Conservation (phyloP, 2,113 vertebrate species). For the Entosphenus tridentatus region DNA sequence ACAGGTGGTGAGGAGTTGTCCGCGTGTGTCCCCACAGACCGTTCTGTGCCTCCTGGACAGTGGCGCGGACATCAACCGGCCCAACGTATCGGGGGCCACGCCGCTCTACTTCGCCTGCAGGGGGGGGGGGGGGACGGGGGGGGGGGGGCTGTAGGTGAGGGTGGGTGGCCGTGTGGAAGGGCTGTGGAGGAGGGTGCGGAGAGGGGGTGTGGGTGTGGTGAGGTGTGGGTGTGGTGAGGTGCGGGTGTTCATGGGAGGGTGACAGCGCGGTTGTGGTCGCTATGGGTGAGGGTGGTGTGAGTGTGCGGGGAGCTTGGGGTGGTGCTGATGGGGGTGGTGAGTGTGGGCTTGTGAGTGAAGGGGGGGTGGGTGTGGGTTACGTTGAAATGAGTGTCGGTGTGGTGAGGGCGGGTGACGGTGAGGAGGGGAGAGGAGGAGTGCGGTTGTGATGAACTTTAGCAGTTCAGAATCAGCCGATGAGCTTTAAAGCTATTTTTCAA, state of each 20-base stretch:
- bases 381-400: too few species aligned
- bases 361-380: background rate
- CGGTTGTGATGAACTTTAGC: too few species aligned
- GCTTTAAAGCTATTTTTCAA: too few species aligned
- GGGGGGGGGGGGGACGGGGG: constrained; percentile 17
- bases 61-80: constrained; percentile 86
- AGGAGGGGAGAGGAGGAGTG: too few species aligned
- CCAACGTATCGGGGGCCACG: constrained; percentile 84
- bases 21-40: constrained; percentile 29
- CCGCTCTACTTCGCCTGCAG: constrained; percentile 96
- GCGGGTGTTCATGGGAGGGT: background rate
- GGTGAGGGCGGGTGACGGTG: too few species aligned
- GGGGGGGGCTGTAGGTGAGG: background rate
- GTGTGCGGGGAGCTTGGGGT: background rate
- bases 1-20: background rate
- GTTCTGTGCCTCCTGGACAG: constrained; percentile 88
- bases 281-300: background rate
- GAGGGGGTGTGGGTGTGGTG: background rate
- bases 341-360: background rate
- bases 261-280: background rate
- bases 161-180: background rate
- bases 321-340: background rate
- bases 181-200: background rate
- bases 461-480: too few species aligned
- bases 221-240: background rate